These are phyloP conservation scores for Margaritifera margaritifera DNA, from an alignment of 2,888 invertebrate species.

Conservation along the genomic window DNA sequence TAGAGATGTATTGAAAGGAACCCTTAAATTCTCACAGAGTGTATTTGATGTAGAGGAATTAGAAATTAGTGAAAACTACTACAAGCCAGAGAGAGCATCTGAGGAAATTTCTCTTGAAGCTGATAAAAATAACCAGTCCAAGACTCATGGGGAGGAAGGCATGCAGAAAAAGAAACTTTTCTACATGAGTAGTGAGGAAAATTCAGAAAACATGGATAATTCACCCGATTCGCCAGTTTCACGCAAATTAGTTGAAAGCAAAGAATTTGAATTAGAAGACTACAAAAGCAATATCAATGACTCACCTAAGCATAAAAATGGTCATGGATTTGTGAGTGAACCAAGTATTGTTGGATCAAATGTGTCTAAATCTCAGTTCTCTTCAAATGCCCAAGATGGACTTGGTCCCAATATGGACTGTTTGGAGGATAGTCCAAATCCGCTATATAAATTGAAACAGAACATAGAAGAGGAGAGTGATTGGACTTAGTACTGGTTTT, in stretches of 20 bases:
- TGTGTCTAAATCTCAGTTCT: constrained; percentile 32
- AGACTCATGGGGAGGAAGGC: constrained; percentile 21
- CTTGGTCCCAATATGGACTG: constrained; percentile 22
- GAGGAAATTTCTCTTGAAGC: constrained; percentile 37
- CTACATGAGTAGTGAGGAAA: constrained; percentile 65
- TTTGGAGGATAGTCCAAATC: constrained; percentile 43
- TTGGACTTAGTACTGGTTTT: too few relatives aligned
- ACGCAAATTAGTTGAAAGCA: constrained; percentile 12
- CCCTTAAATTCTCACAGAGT: constrained; percentile 62
- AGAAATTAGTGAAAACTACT: constrained; percentile 56
- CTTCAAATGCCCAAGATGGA: constrained; percentile 20
- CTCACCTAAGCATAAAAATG: constrained; percentile 1
- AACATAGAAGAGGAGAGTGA: background rate
- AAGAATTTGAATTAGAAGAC: constrained; percentile 34
- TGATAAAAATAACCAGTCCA: constrained; percentile 21
- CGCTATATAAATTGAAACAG: constrained; percentile 36
- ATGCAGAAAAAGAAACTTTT: constrained; percentile 44
- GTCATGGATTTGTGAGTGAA: constrained; percentile 10
- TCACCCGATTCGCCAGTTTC: constrained; percentile 30
- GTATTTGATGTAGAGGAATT: constrained; percentile 62
- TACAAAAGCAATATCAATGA: constrained; percentile 11
- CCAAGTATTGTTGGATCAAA: constrained; percentile 31
- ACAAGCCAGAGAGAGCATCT: constrained; percentile 42
- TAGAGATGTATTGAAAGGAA: constrained; percentile 69
- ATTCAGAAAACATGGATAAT: constrained; percentile 53